Conservation (phyloP, 2,888 invertebrate genomes). For the Cosmorhoe ocellata region DNA sequence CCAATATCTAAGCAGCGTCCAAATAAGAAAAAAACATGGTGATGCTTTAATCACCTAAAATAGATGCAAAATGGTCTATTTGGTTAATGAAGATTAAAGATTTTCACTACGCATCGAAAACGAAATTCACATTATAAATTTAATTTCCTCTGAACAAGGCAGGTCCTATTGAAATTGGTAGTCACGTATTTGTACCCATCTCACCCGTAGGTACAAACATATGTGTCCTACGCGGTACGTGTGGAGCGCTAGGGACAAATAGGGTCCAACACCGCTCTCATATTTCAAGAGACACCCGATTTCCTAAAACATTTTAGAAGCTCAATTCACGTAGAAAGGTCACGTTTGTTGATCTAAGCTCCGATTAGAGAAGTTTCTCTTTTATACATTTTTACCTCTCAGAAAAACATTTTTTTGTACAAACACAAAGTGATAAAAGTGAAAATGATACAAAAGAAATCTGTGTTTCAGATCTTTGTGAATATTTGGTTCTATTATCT, state of each 20-base stretch:
- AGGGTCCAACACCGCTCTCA: constrained; percentile 3
- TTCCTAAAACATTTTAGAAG: constrained; percentile 1
- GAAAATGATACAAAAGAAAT: no score
- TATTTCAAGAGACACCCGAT: constrained; percentile 9
- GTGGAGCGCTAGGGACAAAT: constrained; percentile 2
- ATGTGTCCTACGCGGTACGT: neutral
- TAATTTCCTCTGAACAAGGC: neutral
- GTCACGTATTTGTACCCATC: constrained; percentile 7
- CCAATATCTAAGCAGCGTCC: no score
- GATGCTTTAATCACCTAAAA: no score
- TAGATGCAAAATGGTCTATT: no score
- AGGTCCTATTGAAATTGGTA: constrained; percentile 1
- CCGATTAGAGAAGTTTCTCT: constrained; percentile 9
- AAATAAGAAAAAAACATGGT: no score
- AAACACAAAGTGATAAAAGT: no score
- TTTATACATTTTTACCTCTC: neutral
- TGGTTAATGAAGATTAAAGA: no score
- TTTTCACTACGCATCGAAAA: no score
- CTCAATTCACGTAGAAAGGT: constrained; percentile 6
- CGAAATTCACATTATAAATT: no score
- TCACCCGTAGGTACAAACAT: constrained; percentile 2
- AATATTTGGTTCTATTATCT: no score
- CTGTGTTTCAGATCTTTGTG: no score
- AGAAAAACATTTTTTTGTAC: neutral
- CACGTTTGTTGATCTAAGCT: neutral